Evolutionary conservation across 2,888 invertebrate genomes (phyloP).

Genomic region (Empis stercorea): DNA sequence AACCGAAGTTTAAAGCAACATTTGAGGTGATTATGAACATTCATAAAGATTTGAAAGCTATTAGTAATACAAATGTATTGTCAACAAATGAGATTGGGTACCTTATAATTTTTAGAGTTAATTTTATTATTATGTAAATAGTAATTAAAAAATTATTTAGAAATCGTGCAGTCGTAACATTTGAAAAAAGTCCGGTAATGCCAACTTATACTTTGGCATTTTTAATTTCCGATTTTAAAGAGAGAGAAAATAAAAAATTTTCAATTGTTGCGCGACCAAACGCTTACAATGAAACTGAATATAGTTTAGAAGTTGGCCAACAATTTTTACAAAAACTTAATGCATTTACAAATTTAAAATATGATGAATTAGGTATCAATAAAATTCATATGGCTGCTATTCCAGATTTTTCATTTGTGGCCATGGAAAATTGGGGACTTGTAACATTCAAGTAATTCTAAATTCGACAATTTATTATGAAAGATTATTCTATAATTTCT

Average conservation of each 20-base stretch:
- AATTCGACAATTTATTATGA: neutral
- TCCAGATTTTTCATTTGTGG: constrained; percentile 70
- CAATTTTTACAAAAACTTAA: constrained; percentile 40
- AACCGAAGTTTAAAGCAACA: constrained; percentile 55
- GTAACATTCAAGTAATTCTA: constrained; percentile 55
- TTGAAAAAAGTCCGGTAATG: constrained; percentile 45
- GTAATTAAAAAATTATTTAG: constrained; percentile 31
- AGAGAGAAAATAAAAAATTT: constrained; percentile 21
- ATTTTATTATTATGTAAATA: neutral
- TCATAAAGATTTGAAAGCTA: constrained; percentile 23
- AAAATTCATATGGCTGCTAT: constrained; percentile 79
- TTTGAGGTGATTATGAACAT: constrained; percentile 40
- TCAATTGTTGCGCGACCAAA: constrained; percentile 56
- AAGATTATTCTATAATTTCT: neutral
- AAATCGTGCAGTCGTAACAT: constrained; percentile 23
- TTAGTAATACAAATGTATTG: constrained; percentile 21
- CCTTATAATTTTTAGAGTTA: neutral
- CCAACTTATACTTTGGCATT: constrained; percentile 72
- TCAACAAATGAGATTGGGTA: neutral
- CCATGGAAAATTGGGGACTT: constrained; percentile 90
- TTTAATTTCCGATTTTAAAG: constrained; percentile 47
- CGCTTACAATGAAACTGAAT: constrained; percentile 50
- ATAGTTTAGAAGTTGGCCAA: constrained; percentile 49
- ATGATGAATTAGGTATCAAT: constrained; percentile 42
- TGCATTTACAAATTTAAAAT: constrained; percentile 45